Evolutionary conservation across 1,140 invertebrate genomes (phyloP), one percentile per base, ranked within the genome.

Genomic region (Macrostomum lignano): DNA sequence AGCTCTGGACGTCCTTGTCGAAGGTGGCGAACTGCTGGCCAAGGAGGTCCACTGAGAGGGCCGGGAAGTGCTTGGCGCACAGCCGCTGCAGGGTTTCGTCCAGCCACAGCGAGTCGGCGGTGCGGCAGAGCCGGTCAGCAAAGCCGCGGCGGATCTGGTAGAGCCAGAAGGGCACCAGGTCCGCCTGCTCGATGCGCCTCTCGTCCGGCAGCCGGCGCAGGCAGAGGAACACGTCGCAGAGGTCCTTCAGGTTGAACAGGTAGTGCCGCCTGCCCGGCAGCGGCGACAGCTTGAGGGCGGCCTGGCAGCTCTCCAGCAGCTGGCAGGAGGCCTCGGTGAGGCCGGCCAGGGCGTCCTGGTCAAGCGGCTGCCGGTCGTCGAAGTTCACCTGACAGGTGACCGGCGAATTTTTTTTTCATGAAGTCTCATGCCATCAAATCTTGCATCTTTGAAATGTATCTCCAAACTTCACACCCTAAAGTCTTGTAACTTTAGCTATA

Each of bases 191-290:
- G 29, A 47, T 51, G 33, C 49, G 42, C 21, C 46, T 49, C 24
- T 55, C 48, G 38, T 52, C 49, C 31, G 46, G 43, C 14, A 57
- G 33, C 17, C 45, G 37, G 30, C 44, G 44, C 38, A 57, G 26
- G 36, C 46, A 47, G 52, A 55, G 51, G 41, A 55, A 51, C 28
- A 51, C 51, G n/a, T 42, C 49, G 13, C 45, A 46, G 13, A 58
- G 41, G 38, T 53, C 48, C 32, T 47, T 51, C n/a, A 58, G 39
- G 20, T 50, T 49, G 34, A 55, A 58, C 5, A 54, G 39, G 38
- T 58, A 58, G 38, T 58, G 52, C 23, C 43, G 37, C 37, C 53
- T 37, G 2, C 55, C 55, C 13, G 48, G 45, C 38, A 51, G 47
- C 6, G 47, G 44, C 17, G 45, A 47, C 7, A 45, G 47, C 36